Base-by-base conservation (phyloP, 2,797 vertebrate species). In the Cottoperca gobio region DNA sequence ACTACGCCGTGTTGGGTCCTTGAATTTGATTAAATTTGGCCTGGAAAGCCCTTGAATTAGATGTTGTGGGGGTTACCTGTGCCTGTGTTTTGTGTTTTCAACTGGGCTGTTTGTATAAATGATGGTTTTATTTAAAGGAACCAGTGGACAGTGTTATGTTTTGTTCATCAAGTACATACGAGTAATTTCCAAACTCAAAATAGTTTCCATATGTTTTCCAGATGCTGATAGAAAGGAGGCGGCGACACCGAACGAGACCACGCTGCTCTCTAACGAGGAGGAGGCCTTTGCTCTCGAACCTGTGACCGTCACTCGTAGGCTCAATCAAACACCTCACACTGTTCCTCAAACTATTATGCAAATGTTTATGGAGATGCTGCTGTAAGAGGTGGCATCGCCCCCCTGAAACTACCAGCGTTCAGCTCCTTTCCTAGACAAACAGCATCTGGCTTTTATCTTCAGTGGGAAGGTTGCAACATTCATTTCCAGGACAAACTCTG, bases 211-310 rank as follows among this genome's bases (percentile, higher is more conserved):
- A 3, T 75, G 59, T 81, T 80, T 74, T 81, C 50, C 66, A 93
- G 88, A 80, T 55, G 31, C 8, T 37, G 42, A 72, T 23, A 17
- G 5, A 42, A 19, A 40, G 12, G 49, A 64, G 19, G 50, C 61
- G 17, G 66, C 69, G 26, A 73, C 46, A 12, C 3, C 70, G 7
- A 86, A 86, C 26, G 79, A 92, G 68, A 92, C 86, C 53, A 86
- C 86, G 17, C 66, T 93, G 60, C 52, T 93, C 3, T 5, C 39
- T 10, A 83, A 92, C 52, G 74, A 74, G 9, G 77, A 81, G 24
- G 74, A 85, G 31, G 91, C 84, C 42, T 95, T 95, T 43, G 66
- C 92, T n/a, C 94, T 95, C 26, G 91, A 93, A 40, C 95, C 94
- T 16, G 92, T 95, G 54, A 28, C 82, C 8, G 42, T 86, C 77